phyloP scores from a whole-genome alignment of 2,797 vertebrate species.

The Selene dorsalis region DNA sequence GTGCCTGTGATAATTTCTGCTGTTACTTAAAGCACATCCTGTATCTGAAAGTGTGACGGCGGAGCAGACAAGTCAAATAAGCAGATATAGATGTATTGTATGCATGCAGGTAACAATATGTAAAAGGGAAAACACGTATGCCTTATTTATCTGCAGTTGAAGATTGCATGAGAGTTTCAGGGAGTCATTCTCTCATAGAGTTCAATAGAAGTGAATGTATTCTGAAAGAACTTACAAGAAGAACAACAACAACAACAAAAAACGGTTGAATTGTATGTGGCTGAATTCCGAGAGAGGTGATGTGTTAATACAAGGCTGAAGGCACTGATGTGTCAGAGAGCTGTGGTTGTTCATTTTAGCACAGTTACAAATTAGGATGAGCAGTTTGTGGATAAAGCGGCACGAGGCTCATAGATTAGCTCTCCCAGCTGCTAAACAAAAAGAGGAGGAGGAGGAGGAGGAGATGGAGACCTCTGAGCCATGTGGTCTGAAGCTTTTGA shows the following conservation, averaged over 20 bases:
- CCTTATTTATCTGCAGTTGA: slow-evolving; percentile 67
- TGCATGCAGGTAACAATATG: slow-evolving; percentile 71
- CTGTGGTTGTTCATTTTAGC: slow-evolving; percentile 45
- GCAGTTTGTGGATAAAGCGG: slow-evolving; percentile 54
- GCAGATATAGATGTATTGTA: slow-evolving; percentile 59
- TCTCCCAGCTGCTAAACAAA: slow-evolving; percentile 64
- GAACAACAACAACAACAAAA: slow-evolving; percentile 1
- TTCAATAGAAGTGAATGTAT: slow-evolving; percentile 46
- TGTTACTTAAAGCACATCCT: slow-evolving; percentile 65
- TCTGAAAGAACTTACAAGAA: slow-evolving; percentile 40
- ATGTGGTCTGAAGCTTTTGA: slow-evolving; percentile 53
- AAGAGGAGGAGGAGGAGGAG: slow-evolving; percentile 26
- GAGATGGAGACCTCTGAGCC: slow-evolving; percentile 51
- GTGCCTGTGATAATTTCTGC: slow-evolving; percentile 61
- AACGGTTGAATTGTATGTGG: slow-evolving; percentile 45
- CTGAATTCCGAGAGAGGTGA: slow-evolving; percentile 41
- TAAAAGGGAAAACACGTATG: slow-evolving; percentile 70
- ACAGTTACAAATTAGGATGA: slow-evolving; percentile 47
- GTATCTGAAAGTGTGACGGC: slow-evolving; percentile 55
- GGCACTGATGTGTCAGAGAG: slow-evolving; percentile 35
- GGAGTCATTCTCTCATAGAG: slow-evolving; percentile 49
- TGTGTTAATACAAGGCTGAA: slow-evolving; percentile 37
- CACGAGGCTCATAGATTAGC: slow-evolving; percentile 46
- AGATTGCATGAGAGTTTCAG: slow-evolving; percentile 59
- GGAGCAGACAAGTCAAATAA: slow-evolving; percentile 51